phyloP scores from a whole-genome alignment of 2,113 vertebrate species.

The Rissa tridactyla region DNA sequence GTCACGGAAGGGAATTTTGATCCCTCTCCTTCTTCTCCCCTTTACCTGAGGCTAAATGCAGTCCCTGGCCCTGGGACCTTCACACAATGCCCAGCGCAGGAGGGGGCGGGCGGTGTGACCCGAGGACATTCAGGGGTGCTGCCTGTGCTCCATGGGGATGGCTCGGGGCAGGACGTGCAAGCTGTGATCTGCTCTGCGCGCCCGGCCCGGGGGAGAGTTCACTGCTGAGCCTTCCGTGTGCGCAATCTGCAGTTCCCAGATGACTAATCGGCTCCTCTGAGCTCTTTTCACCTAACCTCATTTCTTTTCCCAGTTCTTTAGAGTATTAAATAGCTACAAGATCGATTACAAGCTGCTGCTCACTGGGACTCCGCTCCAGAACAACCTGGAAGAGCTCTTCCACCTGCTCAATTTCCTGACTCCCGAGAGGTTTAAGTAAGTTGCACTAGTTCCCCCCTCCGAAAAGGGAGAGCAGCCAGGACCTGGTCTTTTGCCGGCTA shows the following conservation, averaged over 20 bases:
- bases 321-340: conserved; percentile 96
- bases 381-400: conserved; percentile 98
- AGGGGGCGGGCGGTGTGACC: background rate
- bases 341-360: conserved; percentile 98
- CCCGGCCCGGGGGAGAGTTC: accelerated
- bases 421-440: conserved; percentile 95
- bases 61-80: background rate
- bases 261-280: background rate
- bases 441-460: background rate
- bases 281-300: background rate
- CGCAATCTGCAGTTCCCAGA: background rate
- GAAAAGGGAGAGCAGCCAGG: background rate
- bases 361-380: conserved; percentile 96
- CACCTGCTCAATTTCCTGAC: conserved; percentile 98
- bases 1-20: accelerated
- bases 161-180: background rate
- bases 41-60: background rate
- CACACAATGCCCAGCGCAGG: background rate
- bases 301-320: conserved; percentile 85
- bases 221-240: background rate
- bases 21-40: background rate
- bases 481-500: no score
- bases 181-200: accelerated
- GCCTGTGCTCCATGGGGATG: background rate
- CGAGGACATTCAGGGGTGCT: background rate